A percentile compares a stretch with the other conserved stretches of the same genome.
Evolutionary conservation across 2,113 vertebrate species (phyloP).

Genomic region (Numenius arquata): DNA sequence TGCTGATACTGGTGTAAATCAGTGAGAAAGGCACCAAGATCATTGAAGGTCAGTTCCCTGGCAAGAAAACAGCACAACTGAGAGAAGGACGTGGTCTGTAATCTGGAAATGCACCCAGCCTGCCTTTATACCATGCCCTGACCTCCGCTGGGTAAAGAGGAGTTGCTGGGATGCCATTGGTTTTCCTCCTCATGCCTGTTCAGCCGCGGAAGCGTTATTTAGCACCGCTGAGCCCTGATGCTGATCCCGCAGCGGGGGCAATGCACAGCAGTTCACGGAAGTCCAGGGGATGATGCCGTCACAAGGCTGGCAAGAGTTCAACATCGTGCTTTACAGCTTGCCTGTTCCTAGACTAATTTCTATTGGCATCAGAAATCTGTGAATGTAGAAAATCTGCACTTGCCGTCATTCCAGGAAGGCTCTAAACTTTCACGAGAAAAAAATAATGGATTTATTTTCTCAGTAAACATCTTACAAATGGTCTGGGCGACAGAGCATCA

Average conservation of each 20-base stretch:
- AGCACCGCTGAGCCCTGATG: not conserved
- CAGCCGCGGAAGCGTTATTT: not conserved
- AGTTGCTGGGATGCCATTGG: not conserved
- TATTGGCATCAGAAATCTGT: not conserved
- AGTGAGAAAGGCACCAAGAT: not conserved
- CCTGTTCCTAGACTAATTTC: not conserved
- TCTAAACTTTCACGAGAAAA: not conserved
- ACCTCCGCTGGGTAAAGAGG: not conserved
- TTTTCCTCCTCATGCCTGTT: not conserved
- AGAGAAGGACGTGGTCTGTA: not conserved
- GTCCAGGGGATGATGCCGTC: constrained; percentile 2
- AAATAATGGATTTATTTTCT: not conserved
- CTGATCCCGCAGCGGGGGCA: not conserved
- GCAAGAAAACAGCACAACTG: not conserved
- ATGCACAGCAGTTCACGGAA: not conserved
- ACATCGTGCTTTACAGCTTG: constrained; percentile 34
- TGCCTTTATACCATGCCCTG: not conserved
- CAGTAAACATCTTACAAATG: not conserved
- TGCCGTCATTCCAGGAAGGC: not conserved
- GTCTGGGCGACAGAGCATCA: not conserved
- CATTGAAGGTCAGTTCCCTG: not conserved
- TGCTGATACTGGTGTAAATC: not conserved
- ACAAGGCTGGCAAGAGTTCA: constrained; percentile 40
- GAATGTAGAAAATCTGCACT: not conserved
- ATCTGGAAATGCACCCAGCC: not conserved